Evolutionary conservation across 2,888 invertebrate genomes (phyloP).

Genomic region (Cryptocephalus moraei): DNA sequence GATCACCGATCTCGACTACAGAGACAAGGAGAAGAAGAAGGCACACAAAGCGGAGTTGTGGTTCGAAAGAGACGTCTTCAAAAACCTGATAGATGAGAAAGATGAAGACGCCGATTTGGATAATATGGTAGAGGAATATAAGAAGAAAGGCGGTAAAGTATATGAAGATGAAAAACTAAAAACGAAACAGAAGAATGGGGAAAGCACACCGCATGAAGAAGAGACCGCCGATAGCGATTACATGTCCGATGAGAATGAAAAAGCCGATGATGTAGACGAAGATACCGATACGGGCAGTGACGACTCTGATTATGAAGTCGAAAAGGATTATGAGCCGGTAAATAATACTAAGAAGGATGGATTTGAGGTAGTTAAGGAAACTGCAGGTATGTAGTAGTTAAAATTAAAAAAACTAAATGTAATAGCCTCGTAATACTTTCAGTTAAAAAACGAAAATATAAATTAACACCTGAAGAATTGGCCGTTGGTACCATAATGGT

Average conservation of each 20-base stretch:
- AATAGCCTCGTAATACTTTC: neutral
- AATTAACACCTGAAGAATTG: slow-evolving; percentile 76
- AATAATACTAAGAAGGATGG: slow-evolving; percentile 45
- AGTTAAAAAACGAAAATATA: slow-evolving; percentile 35
- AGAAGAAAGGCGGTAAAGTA: slow-evolving; percentile 54
- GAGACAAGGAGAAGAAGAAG: slow-evolving; percentile 62
- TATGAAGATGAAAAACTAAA: slow-evolving; percentile 35
- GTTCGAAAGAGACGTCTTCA: slow-evolving; percentile 79
- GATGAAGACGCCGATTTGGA: slow-evolving; percentile 85
- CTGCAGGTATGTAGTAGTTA: slow-evolving; percentile 9
- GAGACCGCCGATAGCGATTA: slow-evolving; percentile 26
- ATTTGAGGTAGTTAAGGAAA: slow-evolving; percentile 58
- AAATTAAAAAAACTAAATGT: no score
- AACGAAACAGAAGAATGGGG: slow-evolving; percentile 16
- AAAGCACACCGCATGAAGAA: slow-evolving; percentile 6
- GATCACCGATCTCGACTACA: slow-evolving; percentile 68
- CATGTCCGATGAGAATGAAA: slow-evolving; percentile 21
- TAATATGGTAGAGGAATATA: slow-evolving; percentile 60
- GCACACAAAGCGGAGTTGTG: slow-evolving; percentile 74
- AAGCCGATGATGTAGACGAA: slow-evolving; percentile 23
- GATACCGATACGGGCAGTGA: slow-evolving; percentile 22
- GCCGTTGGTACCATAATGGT: slow-evolving; percentile 89
- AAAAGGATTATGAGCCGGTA: slow-evolving; percentile 28
- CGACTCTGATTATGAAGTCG: slow-evolving; percentile 39
- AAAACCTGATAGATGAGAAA: slow-evolving; percentile 67